Base-by-base conservation (phyloP, 1,140 invertebrate genomes). In the Mactra quadrangularis region DNA sequence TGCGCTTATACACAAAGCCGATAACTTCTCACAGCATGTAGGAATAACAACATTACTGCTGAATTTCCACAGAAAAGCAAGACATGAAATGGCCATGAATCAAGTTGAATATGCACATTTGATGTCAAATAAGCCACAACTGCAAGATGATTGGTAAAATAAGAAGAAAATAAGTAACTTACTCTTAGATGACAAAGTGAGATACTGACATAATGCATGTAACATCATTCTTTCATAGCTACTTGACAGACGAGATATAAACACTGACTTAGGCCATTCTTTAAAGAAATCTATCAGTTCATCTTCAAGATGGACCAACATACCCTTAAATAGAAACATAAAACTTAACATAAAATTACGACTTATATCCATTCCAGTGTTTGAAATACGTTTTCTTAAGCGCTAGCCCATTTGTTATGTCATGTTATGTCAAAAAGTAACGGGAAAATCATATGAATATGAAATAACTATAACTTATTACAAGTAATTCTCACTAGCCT, bases 201-300 rank as follows among this genome's bases (percentile, higher is more conserved):
- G 83, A 62, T 92, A 93, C 77, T 93, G 92, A 71, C 92, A 92
- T 7, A 92, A 66, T 13, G 91, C 92, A 85, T 93, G 93, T 27
- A 93, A 78, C 82, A 93, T 75, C 76, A 93, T 85, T 22, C 93
- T 85, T 62, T 92, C 89, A 88, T 86, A 93, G 68, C 91, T 89
- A 78, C 79, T 90, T 9, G 88, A 64, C 19, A 90, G 75, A 41
- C 87, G 64, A 1, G 88, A 91, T 27, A 92, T 85, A 57, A 89
- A 93, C 6, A 92, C 88, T 19, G 91, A 89, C 6, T 55, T 74
- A 17, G 91, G 92, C 84, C 87, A 89, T 64, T 91, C 90, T n/a
- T 75, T 85, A 86, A 93, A 93, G 82, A 92, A 92, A 6, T 79
- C 82, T 0, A 90, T 84, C 19, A 93, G 55, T 53, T 93, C 89